A percentile compares a stretch with the other conserved stretches of the same genome.
phyloP scores from a whole-genome alignment of 2,113 vertebrate species.

The Meles meles region DNA sequence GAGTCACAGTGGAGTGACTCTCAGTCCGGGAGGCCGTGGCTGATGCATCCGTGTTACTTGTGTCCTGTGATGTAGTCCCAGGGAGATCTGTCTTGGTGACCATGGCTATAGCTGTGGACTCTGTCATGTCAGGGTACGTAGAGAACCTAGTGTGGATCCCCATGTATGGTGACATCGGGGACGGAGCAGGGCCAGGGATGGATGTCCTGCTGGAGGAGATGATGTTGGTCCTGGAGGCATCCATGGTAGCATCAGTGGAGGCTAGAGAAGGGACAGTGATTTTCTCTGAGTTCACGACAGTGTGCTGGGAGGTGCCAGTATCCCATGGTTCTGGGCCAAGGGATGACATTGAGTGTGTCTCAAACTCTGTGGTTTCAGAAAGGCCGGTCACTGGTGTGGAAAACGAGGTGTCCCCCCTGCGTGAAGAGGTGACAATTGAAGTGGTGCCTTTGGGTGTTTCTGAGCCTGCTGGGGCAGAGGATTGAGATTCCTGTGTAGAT shows the following conservation, averaged over 20 bases:
- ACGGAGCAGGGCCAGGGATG: accelerated
- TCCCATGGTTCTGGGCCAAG: accelerated
- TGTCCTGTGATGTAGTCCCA: background rate
- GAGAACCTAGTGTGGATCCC: accelerated
- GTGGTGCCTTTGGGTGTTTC: accelerated
- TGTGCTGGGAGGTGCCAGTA: accelerated
- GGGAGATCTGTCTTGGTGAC: no score
- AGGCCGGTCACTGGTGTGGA: background rate
- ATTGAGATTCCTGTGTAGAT: accelerated
- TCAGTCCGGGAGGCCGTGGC: accelerated
- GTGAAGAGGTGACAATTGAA: accelerated
- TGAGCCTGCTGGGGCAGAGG: background rate
- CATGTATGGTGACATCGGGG: background rate
- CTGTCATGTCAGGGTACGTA: no score
- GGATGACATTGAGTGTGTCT: background rate
- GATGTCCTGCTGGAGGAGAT: no score
- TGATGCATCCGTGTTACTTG: background rate
- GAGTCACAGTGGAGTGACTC: background rate
- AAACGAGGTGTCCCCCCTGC: background rate
- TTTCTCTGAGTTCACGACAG: accelerated
- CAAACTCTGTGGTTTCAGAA: accelerated
- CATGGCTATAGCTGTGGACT: no score
- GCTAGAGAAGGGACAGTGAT: accelerated
- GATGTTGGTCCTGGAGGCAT: accelerated
- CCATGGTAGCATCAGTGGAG: accelerated